These are phyloP conservation scores for Stenodema calcarata DNA, from an alignment of 2,888 invertebrate species.

Conservation along the genomic window DNA sequence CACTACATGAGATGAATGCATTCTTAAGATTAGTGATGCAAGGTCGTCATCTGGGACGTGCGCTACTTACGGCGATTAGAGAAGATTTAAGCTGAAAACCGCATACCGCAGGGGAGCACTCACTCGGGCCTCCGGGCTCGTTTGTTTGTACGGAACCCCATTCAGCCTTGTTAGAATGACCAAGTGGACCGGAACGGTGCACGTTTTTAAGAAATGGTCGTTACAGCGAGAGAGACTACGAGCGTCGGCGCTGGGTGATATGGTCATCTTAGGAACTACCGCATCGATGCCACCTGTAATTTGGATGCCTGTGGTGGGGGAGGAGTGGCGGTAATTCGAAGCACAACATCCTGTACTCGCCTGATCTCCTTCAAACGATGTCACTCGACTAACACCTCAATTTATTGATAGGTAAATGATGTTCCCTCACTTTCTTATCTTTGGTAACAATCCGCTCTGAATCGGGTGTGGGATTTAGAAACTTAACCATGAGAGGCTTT, in stretches of 20 bases:
- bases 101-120: constrained; percentile 35
- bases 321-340: not conserved
- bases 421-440: no score
- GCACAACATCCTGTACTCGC: not conserved
- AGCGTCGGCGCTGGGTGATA: not conserved
- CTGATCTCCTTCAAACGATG: no score
- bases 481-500: no score
- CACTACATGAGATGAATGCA: not conserved
- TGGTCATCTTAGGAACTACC: not conserved
- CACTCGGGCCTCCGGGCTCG: not conserved
- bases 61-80: not conserved
- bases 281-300: not conserved
- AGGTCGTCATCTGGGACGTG: not conserved
- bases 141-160: constrained; percentile 14
- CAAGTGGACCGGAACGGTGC: constrained; percentile 30
- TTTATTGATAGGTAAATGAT: no score
- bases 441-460: no score
- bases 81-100: constrained; percentile 11
- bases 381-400: no score
- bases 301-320: not conserved
- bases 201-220: constrained; percentile 9
- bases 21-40: not conserved
- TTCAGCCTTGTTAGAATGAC: constrained; percentile 42
- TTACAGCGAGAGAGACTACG: not conserved
- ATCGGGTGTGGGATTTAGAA: no score